Conservation (phyloP, 2,113 vertebrate species). For the Xyrauchen texanus region DNA sequence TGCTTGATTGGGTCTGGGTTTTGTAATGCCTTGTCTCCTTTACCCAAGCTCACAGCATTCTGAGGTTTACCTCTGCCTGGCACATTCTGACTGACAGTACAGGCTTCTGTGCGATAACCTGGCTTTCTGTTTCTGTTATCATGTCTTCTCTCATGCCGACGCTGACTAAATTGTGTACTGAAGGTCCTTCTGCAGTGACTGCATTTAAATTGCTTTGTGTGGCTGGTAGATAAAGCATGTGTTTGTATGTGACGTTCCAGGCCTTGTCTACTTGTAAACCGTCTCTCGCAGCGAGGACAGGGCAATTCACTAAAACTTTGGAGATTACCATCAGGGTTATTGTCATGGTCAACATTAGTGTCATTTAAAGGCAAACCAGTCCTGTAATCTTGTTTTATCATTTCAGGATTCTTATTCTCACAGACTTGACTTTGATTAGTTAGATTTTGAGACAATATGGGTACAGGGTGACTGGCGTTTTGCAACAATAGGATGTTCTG, state of each 20-base stretch:
- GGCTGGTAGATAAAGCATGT: slow-evolving; percentile 74
- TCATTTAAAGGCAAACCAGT: slow-evolving; percentile 60
- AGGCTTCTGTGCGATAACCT: not conserved
- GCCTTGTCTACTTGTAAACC: slow-evolving; percentile 85
- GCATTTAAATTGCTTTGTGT: slow-evolving; percentile 76
- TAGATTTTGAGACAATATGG: slow-evolving; percentile 59
- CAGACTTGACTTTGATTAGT: slow-evolving; percentile 11
- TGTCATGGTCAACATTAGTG: slow-evolving; percentile 58
- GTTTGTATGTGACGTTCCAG: slow-evolving; percentile 88
- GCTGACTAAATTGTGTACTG: slow-evolving; percentile 78
- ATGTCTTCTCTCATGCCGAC: slow-evolving; percentile 80
- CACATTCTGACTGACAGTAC: not conserved
- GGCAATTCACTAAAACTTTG: slow-evolving; percentile 75
- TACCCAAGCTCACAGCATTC: slow-evolving; percentile 32
- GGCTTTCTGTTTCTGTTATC: slow-evolving; percentile 73
- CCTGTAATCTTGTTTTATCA: slow-evolving; percentile 11
- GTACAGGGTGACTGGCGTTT: slow-evolving; percentile 22
- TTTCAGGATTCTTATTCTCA: not conserved
- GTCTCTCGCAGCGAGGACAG: slow-evolving; percentile 85
- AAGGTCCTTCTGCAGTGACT: slow-evolving; percentile 80
- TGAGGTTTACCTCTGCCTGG: slow-evolving; percentile 14
- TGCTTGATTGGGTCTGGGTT: slow-evolving; percentile 11
- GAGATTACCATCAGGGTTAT: slow-evolving; percentile 65
- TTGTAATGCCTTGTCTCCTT: not conserved
- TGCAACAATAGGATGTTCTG: slow-evolving; percentile 60